Percentiles rank a stretch among this genome's conserved stretches.
Evolutionary conservation across 2,888 invertebrate species (phyloP).

Genomic region (Petrolisthes cinctipes): DNA sequence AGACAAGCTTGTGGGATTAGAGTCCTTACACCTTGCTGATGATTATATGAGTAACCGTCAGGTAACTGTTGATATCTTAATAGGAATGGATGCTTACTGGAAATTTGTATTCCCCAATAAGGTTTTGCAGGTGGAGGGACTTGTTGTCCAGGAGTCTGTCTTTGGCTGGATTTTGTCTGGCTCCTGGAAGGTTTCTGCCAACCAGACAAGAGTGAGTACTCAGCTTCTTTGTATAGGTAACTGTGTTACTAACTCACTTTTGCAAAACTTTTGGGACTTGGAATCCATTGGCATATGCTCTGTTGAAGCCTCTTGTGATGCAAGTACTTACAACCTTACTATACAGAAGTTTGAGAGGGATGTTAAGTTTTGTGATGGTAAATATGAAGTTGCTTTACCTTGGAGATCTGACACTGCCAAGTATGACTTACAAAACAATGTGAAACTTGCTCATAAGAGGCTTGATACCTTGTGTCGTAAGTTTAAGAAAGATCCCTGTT

Average conservation of each 20-base stretch:
- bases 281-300: conserved; percentile 21
- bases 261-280: conserved; percentile 23
- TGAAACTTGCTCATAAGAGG: conserved; percentile 13
- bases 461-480: neutral
- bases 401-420: conserved; percentile 11
- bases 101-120: conserved; percentile 30
- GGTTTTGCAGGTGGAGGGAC: conserved; percentile 14
- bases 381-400: conserved; percentile 8
- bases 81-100: conserved; percentile 35
- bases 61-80: conserved; percentile 28
- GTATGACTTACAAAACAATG: neutral
- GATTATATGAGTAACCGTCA: conserved; percentile 28
- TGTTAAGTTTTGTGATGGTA: conserved; percentile 9
- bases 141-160: conserved; percentile 24
- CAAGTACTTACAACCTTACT: conserved; percentile 5
- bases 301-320: conserved; percentile 12
- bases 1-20: neutral
- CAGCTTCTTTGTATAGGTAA: conserved; percentile 21
- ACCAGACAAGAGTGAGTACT: neutral
- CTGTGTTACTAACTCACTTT: conserved; percentile 5
- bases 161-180: conserved; percentile 26
- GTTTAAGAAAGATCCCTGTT: neutral
- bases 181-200: neutral
- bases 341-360: neutral
- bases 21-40: conserved; percentile 28